Percentiles rank a stretch among this genome's conserved stretches.
These are phyloP conservation scores for Diachasmimorpha longicaudata DNA, from an alignment of 1,140 invertebrate species.

Conservation along the genomic window DNA sequence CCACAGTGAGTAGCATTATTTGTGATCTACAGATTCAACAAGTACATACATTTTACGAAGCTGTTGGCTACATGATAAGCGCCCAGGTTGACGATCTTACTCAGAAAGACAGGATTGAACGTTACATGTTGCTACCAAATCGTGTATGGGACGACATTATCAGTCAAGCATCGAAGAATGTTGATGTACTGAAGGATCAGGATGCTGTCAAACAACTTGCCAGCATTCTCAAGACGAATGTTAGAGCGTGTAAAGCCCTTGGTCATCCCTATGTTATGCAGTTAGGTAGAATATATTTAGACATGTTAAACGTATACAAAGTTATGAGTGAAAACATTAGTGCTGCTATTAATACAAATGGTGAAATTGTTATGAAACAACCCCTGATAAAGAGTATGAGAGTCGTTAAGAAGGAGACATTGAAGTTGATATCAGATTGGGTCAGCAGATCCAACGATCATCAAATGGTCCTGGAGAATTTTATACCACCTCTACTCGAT, in stretches of 20 bases:
- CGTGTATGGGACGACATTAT: slow-evolving; percentile 99
- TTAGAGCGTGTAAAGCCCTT: slow-evolving; percentile 95
- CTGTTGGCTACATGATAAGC: slow-evolving; percentile 98
- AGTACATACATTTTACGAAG: slow-evolving; percentile 99
- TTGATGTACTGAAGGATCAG: slow-evolving; percentile 93
- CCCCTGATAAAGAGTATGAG: slow-evolving; percentile 98
- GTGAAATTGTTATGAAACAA: slow-evolving; percentile 95
- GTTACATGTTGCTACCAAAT: slow-evolving; percentile 98
- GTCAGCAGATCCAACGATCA: slow-evolving; percentile 91
- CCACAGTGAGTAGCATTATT: slow-evolving; percentile 95
- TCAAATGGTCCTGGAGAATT: slow-evolving; percentile 90
- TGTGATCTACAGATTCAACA: slow-evolving; percentile 98
- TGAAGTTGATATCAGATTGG: slow-evolving; percentile 98
- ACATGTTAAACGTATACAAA: slow-evolving; percentile 99
- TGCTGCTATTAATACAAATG: slow-evolving; percentile 93
- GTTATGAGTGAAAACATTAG: slow-evolving; percentile 99
- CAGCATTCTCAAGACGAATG: slow-evolving; percentile 99
- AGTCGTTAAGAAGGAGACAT: slow-evolving; percentile 98
- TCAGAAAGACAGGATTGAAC: slow-evolving; percentile 94
- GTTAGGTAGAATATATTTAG: slow-evolving; percentile 95
- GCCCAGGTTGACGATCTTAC: slow-evolving; percentile 88
- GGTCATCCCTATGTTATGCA: slow-evolving; percentile 96
- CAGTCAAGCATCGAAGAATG: slow-evolving; percentile 94
- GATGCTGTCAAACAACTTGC: slow-evolving; percentile 97
- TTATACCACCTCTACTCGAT: slow-evolving; percentile 96